phyloP scores from a whole-genome alignment of 2,113 vertebrate species.

The Salminus brasiliensis region DNA sequence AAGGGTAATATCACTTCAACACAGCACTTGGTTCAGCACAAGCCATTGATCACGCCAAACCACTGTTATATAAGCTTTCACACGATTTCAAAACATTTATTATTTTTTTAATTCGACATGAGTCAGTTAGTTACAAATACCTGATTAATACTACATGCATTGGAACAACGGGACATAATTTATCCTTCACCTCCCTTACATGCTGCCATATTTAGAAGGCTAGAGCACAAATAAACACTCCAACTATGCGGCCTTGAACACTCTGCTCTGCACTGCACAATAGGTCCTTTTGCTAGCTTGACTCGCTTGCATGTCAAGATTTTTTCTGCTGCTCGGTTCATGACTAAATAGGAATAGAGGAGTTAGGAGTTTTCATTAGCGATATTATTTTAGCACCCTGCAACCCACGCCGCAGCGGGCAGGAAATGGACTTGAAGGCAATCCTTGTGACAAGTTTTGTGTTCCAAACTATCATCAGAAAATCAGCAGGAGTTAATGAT shows the following conservation, averaged over 20 bases:
- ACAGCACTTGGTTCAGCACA: background rate
- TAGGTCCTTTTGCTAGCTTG: background rate
- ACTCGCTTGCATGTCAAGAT: background rate
- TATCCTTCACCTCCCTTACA: background rate
- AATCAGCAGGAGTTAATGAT: background rate
- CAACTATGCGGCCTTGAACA: constrained; percentile 1
- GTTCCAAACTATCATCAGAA: background rate
- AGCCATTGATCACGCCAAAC: background rate
- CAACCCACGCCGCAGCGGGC: background rate
- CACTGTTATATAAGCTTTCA: background rate
- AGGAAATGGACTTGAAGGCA: background rate
- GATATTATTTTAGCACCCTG: background rate
- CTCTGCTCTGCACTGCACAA: background rate
- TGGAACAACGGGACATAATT: background rate
- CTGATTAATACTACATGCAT: constrained; percentile 5
- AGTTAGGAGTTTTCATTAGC: constrained; percentile 28
- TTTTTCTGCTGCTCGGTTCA: constrained; percentile 17
- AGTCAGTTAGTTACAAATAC: background rate
- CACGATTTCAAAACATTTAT: background rate
- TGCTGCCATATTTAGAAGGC: background rate
- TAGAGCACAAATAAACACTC: background rate
- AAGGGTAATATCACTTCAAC: background rate
- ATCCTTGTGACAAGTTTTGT: background rate
- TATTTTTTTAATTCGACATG: background rate
- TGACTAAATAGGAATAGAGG: constrained; percentile 35